These are phyloP conservation scores for Gambusia affinis DNA, from an alignment of 2,113 vertebrate species.

Conservation along the genomic window DNA sequence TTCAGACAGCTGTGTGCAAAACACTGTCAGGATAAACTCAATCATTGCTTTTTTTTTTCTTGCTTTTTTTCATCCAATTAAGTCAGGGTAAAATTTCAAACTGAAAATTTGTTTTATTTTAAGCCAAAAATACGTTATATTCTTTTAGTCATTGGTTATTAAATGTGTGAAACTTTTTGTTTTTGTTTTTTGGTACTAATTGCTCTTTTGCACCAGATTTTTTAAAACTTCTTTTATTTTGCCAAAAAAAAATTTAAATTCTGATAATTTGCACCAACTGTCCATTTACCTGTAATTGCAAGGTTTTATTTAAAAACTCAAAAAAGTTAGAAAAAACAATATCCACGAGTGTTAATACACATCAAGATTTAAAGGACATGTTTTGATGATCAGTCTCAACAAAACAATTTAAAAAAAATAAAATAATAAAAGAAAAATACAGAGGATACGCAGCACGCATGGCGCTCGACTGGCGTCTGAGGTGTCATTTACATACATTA, in stretches of 20 bases:
- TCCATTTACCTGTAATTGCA: not conserved
- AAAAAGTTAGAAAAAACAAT: not conserved
- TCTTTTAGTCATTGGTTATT: not conserved
- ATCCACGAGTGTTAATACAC: constrained; percentile 12
- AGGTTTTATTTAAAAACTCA: not conserved
- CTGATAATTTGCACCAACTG: not conserved
- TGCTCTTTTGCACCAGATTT: not conserved
- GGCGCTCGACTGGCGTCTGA: constrained; percentile 80
- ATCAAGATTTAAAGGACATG: constrained; percentile 48
- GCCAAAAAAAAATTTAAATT: not conserved
- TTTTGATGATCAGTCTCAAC: constrained; percentile 67
- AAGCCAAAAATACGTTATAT: not conserved
- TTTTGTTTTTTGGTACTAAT: not conserved
- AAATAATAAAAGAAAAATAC: constrained; percentile 31
- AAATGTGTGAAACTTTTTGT: too few species aligned
- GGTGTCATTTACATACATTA: constrained; percentile 86
- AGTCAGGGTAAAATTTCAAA: not conserved
- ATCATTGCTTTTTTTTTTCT: too few species aligned
- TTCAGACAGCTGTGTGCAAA: not conserved
- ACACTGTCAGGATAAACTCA: not conserved
- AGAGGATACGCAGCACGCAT: constrained; percentile 69
- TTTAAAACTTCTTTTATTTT: not conserved
- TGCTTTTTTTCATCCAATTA: not conserved
- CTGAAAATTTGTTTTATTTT: not conserved
- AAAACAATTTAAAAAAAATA: constrained; percentile 53